Evolutionary conservation across 2,888 invertebrate genomes (phyloP), one percentile per base, ranked within the genome.

Genomic region (Dryococelus australis): DNA sequence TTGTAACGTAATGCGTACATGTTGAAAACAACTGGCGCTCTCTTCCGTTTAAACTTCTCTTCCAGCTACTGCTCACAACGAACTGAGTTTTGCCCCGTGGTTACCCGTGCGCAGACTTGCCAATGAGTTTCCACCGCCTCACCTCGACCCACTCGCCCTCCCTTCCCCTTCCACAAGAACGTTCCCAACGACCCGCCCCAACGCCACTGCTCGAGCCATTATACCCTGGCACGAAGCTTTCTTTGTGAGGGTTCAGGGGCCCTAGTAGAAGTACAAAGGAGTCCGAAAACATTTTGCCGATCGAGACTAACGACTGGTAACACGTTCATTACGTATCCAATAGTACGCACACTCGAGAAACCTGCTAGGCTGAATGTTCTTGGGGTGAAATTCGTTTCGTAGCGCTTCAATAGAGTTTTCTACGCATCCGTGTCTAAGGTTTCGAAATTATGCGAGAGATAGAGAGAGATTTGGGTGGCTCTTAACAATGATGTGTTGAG

Each of bases 51-150:
- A 65, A 65, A 65, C 65, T 65, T 65, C 65, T 65, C 65, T 65
- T 10, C 65, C 65, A 65, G 65, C 16, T n/a, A n/a, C 65, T n/a
- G 65, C 65, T n/a, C 65, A 20, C 65, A n/a, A 24, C 13, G 12
- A 65, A 65, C n/a, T 65, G 65, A 65, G 65, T 65, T 65, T 65
- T 65, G n/a, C 65, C 65, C n/a, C 65, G 65, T 65, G 65, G 65
- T 65, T 65, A 65, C 24, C n/a, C 65, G 65, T 65, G 65, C 65
- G 65, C 24, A 24, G 65, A 65, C 65, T 65, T 65, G 65, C 65
- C 65, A 65, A 65, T 65, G 65, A 65, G 65, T 65, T 65, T n/a
- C 24, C 65, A n/a, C 13, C 16, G 20, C 65, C 65, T 6, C 24
- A 35, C 3, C 65, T n/a, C 6, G 8, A 10, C 20, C 65, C 65